phyloP scores from a whole-genome alignment of 2,888 invertebrate species.

The Dynastes tityus region DNA sequence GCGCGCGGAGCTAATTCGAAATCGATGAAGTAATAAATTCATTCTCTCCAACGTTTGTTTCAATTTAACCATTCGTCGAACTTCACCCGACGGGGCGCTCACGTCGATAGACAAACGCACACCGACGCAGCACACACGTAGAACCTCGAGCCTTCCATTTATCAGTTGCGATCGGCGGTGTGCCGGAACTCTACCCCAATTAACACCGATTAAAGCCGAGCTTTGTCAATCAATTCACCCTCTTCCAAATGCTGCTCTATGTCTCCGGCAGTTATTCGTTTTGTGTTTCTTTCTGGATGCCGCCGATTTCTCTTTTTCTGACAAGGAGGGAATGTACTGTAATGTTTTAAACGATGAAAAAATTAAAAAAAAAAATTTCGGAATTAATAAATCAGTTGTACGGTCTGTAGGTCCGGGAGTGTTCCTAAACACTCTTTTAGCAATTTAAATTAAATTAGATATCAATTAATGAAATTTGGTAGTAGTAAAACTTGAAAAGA shows the following conservation, averaged over 20 bases:
- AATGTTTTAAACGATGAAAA: no score
- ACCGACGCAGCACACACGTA: constrained; percentile 17
- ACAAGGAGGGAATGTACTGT: no score
- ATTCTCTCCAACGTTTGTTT: constrained; percentile 55
- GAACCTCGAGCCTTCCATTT: constrained; percentile 24
- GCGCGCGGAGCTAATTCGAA: constrained; percentile 58
- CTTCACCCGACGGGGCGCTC: constrained; percentile 2
- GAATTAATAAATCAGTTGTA: no score
- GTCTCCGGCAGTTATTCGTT: constrained; percentile 1
- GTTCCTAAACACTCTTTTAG: no score
- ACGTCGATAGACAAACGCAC: constrained; percentile 3
- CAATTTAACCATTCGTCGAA: constrained; percentile 53
- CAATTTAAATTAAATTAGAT: no score
- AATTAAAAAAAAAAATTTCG: no score
- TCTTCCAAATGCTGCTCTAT: constrained; percentile 22
- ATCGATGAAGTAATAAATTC: constrained; percentile 65
- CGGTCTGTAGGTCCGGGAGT: no score
- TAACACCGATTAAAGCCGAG: constrained; percentile 56
- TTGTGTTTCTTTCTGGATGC: neutral
- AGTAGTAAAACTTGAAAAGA: no score
- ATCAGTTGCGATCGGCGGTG: constrained; percentile 41
- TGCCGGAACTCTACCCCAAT: constrained; percentile 49
- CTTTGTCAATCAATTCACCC: constrained; percentile 52
- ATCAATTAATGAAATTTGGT: no score
- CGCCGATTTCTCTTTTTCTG: no score